Percentiles rank a stretch among this genome's conserved stretches.
Evolutionary conservation across 2,888 invertebrate species (phyloP).

Genomic region (Ceriagrion tenellum): DNA sequence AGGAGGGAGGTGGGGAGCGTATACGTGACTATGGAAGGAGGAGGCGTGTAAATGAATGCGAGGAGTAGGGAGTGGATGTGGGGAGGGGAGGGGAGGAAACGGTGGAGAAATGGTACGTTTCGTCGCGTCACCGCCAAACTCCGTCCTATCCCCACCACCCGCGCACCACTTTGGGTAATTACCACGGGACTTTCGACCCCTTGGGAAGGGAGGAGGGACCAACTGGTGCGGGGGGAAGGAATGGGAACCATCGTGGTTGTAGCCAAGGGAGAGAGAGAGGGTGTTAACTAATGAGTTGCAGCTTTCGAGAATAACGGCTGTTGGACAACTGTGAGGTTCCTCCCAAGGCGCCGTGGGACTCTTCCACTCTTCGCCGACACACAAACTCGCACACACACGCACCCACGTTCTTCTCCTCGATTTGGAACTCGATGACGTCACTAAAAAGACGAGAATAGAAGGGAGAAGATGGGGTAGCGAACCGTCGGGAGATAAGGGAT

Average conservation of each 20-base stretch:
- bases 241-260: background rate
- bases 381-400: background rate
- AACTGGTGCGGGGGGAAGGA: background rate
- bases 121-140: conserved; percentile 28
- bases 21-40: background rate
- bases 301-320: conserved; percentile 29
- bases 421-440: background rate
- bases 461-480: background rate
- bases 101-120: background rate
- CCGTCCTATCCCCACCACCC: background rate
- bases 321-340: conserved; percentile 54
- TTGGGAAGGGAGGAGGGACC: background rate
- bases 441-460: background rate
- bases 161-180: conserved; percentile 56
- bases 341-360: conserved; percentile 8
- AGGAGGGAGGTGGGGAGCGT: background rate
- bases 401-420: background rate
- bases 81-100: background rate
- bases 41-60: background rate
- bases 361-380: no score
- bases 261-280: conserved; percentile 16
- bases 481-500: no score
- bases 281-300: conserved; percentile 65
- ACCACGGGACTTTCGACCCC: background rate
- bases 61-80: background rate